These are phyloP conservation scores for Oasisia sp. DNA, from an alignment of 2,888 invertebrate species.

Conservation along the genomic window DNA sequence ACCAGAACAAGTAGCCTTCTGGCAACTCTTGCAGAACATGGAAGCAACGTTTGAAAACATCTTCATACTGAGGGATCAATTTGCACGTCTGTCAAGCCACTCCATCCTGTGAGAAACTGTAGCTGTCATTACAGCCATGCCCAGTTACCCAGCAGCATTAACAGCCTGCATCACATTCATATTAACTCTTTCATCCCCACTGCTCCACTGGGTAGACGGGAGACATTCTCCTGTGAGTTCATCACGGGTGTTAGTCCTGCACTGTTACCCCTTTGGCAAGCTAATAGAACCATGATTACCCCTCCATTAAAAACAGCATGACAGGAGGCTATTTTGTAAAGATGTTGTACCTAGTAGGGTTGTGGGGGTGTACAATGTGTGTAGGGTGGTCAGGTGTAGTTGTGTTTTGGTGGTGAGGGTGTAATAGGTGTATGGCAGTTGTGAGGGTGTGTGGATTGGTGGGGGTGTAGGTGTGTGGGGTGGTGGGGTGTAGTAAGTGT, in stretches of 20 bases:
- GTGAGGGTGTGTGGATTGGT: background rate
- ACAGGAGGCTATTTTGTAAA: no score
- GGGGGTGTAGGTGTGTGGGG: background rate
- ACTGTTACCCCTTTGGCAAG: background rate
- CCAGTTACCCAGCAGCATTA: background rate
- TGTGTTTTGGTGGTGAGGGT: no score
- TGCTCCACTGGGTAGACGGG: background rate
- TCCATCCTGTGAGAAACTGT: background rate
- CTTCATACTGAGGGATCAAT: background rate
- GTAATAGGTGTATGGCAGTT: no score
- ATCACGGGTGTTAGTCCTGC: background rate
- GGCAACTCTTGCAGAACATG: background rate
- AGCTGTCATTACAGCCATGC: constrained; percentile 4
- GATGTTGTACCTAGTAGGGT: no score
- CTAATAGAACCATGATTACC: background rate
- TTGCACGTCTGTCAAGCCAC: background rate
- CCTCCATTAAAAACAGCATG: no score
- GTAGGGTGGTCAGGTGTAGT: no score
- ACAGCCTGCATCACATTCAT: background rate
- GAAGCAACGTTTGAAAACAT: background rate
- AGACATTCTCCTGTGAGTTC: background rate
- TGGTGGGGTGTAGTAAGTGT: no score
- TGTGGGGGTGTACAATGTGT: no score
- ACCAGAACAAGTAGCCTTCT: background rate
- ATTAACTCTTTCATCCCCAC: background rate